Evolutionary conservation across 1,140 invertebrate genomes (phyloP).

Genomic region (Saccostrea echinata): DNA sequence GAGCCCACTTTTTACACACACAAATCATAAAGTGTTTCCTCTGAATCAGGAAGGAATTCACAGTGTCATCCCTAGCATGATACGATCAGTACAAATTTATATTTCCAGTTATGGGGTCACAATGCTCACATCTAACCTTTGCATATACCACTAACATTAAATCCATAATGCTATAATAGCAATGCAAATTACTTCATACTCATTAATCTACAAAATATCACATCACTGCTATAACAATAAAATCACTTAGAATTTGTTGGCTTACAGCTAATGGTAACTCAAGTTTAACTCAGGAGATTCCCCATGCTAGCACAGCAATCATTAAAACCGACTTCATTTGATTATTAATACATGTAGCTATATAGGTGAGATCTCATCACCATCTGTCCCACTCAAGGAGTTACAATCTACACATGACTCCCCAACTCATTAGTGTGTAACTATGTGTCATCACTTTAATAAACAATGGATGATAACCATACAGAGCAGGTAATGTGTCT

Average conservation of each 20-base stretch:
- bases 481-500: neutral
- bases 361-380: neutral
- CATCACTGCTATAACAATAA: neutral
- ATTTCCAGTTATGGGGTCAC: neutral
- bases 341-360: too few species aligned
- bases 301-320: too few species aligned
- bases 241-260: neutral
- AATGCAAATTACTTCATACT: neutral
- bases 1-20: constrained; percentile 2
- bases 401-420: neutral
- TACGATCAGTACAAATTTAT: neutral
- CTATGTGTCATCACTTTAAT: constrained; percentile 18
- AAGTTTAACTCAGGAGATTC: too few species aligned
- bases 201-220: neutral
- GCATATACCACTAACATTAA: too few species aligned
- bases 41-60: constrained; percentile 10
- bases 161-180: too few species aligned
- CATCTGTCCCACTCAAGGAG: neutral
- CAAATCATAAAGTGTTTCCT: constrained; percentile 9
- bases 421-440: neutral
- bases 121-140: too few species aligned
- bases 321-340: too few species aligned
- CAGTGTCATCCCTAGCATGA: neutral
- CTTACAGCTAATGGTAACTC: too few species aligned
- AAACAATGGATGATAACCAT: constrained; percentile 9